Percentiles rank a stretch among this genome's conserved stretches.
Conservation (phyloP, 2,888 invertebrate genomes). For the Suillia variegata region DNA sequence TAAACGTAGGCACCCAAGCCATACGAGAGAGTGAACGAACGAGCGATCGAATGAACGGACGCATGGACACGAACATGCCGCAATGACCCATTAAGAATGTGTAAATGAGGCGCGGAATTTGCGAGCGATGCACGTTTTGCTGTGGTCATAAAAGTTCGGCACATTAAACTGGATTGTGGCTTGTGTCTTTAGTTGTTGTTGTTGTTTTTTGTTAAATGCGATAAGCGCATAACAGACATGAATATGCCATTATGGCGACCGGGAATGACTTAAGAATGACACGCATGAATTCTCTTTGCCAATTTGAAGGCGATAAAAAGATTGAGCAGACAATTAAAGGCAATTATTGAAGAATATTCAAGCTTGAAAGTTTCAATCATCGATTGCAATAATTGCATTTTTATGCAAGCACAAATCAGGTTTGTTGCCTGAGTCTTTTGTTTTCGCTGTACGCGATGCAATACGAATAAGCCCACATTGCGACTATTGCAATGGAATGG, state of each 20-base stretch:
- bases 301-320: slow-evolving; percentile 9
- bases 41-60: no score
- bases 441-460: slow-evolving; percentile 24
- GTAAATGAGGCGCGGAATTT: slow-evolving; percentile 17
- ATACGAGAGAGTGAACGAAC: no score
- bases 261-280: no score
- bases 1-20: background rate
- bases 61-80: background rate
- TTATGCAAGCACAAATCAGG: background rate
- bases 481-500: slow-evolving; percentile 7
- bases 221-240: background rate
- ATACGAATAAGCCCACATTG: no score
- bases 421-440: slow-evolving; percentile 18
- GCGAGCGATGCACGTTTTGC: slow-evolving; percentile 10
- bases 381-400: no score
- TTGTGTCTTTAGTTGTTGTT: no score
- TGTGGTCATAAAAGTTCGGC: background rate
- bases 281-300: no score
- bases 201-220: background rate
- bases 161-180: no score
- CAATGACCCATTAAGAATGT: slow-evolving; percentile 34
- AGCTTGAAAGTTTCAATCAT: no score
- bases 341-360: no score
- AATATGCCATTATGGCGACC: slow-evolving; percentile 9
- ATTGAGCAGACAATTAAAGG: slow-evolving; percentile 3